Evolutionary conservation across 1,140 invertebrate genomes (phyloP).

Genomic region (Aethina tumida): DNA sequence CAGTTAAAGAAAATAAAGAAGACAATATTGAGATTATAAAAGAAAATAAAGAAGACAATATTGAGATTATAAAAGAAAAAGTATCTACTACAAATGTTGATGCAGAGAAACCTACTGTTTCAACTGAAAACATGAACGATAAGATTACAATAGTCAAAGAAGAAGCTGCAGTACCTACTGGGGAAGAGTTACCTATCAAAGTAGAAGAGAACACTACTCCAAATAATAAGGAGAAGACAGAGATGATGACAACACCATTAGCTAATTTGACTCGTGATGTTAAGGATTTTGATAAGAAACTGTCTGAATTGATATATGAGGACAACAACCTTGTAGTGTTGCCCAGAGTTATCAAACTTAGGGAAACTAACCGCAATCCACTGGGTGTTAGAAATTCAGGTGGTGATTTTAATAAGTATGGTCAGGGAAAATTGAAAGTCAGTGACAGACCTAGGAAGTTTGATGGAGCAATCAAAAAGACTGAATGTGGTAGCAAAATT

Average conservation of each 20-base stretch:
- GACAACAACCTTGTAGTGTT: constrained; percentile 22
- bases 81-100: no score
- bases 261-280: constrained; percentile 20
- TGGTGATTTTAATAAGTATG: constrained; percentile 12
- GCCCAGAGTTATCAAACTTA: constrained; percentile 14
- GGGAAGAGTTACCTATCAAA: neutral
- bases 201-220: neutral
- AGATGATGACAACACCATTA: constrained; percentile 2
- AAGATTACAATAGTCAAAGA: neutral
- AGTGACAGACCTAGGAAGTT: constrained; percentile 29
- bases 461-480: constrained; percentile 9
- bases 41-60: neutral
- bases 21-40: neutral
- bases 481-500: constrained; percentile 28
- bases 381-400: constrained; percentile 21
- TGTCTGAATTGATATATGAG: constrained; percentile 30
- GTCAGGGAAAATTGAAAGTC: constrained; percentile 24
- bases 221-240: neutral
- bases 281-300: constrained; percentile 28
- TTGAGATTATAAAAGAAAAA: no score
- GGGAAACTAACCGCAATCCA: constrained; percentile 20
- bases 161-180: neutral
- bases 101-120: no score
- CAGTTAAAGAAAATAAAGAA: neutral
- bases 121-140: no score